Evolutionary conservation across 2,113 vertebrate species (phyloP), one percentile per base, ranked within the genome.

Genomic region (Sturnira hondurensis): DNA sequence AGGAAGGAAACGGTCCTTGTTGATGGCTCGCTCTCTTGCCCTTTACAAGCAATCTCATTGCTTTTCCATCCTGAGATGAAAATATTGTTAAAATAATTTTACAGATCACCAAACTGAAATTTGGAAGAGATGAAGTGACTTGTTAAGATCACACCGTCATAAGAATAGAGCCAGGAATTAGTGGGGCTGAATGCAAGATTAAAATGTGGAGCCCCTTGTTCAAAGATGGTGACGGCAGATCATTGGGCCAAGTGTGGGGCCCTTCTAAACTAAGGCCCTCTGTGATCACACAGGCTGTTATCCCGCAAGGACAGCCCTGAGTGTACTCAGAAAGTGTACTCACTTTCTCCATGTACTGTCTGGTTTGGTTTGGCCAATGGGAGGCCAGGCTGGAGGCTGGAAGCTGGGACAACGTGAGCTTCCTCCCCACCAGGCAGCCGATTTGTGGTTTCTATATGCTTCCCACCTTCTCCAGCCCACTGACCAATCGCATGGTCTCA

Each of bases 221-320:
- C 10, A 63, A 80, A 68, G 63, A 36, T 1, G 54, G 45, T 0
- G 8, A 63, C 0, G 13, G 22, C 22, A 82, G 38, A 88, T 5
- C 24, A 58, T 5, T 38, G 74, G 43, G 19, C 12, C 81, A 71
- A 28, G 13, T 0, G 0, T 4, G 41, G 33, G 26, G 31, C 19
- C 5, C 33, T 38, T 91, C 22, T 65, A 33, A 17, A 3, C 45
- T 45, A 17, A 43, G 36, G 68, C 4, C 12, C 31, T 41, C 36
- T 43, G 28, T 11, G 58, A 3, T 24, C 4, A 0, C 16, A 3
- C 13, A 52, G 7, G 11, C 4, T 3, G 0, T 2, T 1, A 28
- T 2, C 15, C 7, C 0, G 0, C 14, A 36, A 68, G 19, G 45
- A 7, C 13, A 31, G 83, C 33, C 43, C 56, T 26, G 4, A 38